Percentiles rank a stretch among this genome's conserved stretches.
phyloP scores from a whole-genome alignment of 2,888 invertebrate species.

The Mongoloraphidia duomilia region DNA sequence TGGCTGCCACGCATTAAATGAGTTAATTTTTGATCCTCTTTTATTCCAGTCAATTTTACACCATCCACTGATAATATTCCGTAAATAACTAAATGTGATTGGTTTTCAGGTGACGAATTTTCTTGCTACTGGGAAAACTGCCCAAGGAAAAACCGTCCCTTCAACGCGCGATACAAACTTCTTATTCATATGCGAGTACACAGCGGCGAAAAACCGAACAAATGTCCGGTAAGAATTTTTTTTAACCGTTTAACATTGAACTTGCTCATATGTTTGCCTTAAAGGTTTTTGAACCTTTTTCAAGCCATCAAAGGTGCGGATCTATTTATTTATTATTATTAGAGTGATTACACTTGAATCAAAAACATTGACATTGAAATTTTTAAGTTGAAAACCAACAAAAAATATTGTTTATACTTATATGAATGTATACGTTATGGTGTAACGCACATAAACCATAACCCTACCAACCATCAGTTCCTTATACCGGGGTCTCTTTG shows the following conservation, averaged over 20 bases:
- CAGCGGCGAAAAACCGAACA: slow-evolving; percentile 95
- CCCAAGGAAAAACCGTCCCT: slow-evolving; percentile 73
- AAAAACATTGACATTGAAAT: background rate
- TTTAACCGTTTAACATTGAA: background rate
- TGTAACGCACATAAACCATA: no score
- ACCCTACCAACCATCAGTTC: no score
- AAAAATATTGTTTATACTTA: no score
- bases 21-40: background rate
- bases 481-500: no score
- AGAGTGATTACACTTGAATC: background rate
- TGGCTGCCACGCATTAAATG: background rate
- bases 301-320: background rate
- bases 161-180: slow-evolving; percentile 95
- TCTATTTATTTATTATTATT: background rate
- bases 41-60: background rate
- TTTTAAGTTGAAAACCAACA: no score
- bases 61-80: background rate
- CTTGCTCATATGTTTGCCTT: no score
- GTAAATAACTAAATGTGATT: background rate
- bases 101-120: slow-evolving; percentile 64
- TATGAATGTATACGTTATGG: no score
- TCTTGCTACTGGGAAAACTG: slow-evolving; percentile 92
- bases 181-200: slow-evolving; percentile 95
- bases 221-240: slow-evolving; percentile 74
- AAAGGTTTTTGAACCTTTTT: background rate